phyloP scores from a whole-genome alignment of 2,113 vertebrate species.

The Phrynosoma platyrhinos region DNA sequence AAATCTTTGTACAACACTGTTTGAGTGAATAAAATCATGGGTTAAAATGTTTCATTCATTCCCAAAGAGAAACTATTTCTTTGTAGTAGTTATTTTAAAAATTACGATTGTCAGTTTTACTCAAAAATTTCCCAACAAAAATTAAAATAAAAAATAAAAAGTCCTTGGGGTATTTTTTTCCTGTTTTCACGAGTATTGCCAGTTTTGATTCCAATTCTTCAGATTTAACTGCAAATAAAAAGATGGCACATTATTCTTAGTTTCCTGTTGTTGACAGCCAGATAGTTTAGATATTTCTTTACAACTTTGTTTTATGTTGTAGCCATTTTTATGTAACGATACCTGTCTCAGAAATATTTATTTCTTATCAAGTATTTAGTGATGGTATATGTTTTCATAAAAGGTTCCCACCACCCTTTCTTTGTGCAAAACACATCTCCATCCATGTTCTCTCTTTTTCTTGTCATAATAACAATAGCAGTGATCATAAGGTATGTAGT shows the following conservation, averaged over 20 bases:
- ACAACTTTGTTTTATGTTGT: not conserved
- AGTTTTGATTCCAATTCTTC: not conserved
- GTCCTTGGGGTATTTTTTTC: not conserved
- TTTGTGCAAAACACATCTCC: not conserved
- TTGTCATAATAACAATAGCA: not conserved
- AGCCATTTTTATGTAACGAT: not conserved
- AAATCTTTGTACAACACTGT: not conserved
- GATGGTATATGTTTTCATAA: not conserved
- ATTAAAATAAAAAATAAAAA: not conserved
- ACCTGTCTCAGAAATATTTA: not conserved
- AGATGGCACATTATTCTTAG: too few species aligned
- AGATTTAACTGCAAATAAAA: not conserved
- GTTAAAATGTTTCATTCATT: not conserved
- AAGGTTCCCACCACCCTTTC: not conserved
- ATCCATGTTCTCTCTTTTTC: not conserved
- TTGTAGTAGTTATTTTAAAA: not conserved
- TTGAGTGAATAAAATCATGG: not conserved
- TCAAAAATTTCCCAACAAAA: not conserved
- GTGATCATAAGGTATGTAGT: not conserved
- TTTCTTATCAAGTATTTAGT: not conserved
- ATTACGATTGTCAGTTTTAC: too few species aligned
- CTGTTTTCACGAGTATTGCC: not conserved
- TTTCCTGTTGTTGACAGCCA: not conserved
- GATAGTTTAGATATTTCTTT: not conserved
- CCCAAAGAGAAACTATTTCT: not conserved